Base-by-base conservation (phyloP, 2,797 vertebrate species). In the Mastacembelus armatus region DNA sequence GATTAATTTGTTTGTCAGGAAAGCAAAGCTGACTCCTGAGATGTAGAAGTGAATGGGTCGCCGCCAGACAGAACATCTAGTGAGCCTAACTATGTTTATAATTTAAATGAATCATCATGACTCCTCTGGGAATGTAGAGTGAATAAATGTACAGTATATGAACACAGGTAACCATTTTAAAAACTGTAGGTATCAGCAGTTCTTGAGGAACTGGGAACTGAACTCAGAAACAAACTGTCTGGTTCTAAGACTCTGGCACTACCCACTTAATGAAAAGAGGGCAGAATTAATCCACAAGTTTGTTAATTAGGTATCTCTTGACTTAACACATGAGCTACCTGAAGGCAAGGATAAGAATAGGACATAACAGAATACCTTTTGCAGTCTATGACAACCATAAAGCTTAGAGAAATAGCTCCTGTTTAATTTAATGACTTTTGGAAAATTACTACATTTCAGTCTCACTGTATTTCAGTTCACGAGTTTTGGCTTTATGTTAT, bases 341-440 rank as follows among this genome's bases (percentile, higher is more conserved):
- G 87, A 85, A 90, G 89, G 89, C 90, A 85, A 79, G 81, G 85
- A 89, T 89, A 88, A 91, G 87, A 91, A 92, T 90, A 89, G 88
- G 78, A 87, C 80, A 83, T 84, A 84, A 82, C 78, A 79, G 83
- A 88, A 86, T 76, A 87, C 68, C 84, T 72, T 58, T 58, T 74
- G 65, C 74, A 67, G 71, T 81, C 79, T 72, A 68, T 81, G 84
- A 82, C 52, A 64, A 77, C 74, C 78, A 83, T 85, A 90, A 88
- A 86, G 74, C 83, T 85, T 68, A 83, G 82, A 88, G 83, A 84
- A 89, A 88, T 86, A 63, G 81, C 87, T 84, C 65, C 70, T 91
- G 67, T 88, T 88, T 86, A 81, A 89, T 88, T 88, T 87, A 91
- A 90, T 79, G 70, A 78, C 51, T 88, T 88, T 72, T 80, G 43